phyloP scores from a whole-genome alignment of 2,888 invertebrate species.

The Pelosia muscerda region DNA sequence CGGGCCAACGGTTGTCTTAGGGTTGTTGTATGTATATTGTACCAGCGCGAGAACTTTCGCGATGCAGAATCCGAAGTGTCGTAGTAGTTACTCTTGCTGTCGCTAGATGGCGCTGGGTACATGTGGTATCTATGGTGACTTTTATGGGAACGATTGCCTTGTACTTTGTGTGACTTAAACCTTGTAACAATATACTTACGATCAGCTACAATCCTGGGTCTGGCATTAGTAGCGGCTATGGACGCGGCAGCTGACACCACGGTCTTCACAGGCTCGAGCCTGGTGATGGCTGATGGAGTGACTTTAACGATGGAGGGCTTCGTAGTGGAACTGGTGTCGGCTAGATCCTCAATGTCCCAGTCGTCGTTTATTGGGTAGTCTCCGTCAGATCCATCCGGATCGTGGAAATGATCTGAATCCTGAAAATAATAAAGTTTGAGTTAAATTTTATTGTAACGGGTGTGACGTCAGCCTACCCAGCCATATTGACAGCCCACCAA shows the following conservation, averaged over 20 bases:
- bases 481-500: no score
- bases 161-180: no score
- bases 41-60: no score
- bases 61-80: no score
- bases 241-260: conserved; percentile 70
- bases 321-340: conserved; percentile 57
- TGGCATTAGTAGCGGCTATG: conserved; percentile 75
- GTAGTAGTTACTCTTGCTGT: no score
- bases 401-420: conserved; percentile 39
- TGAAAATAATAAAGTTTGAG: background rate
- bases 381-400: conserved; percentile 52
- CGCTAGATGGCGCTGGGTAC: no score
- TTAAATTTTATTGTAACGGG: no score
- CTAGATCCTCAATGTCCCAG: conserved; percentile 61
- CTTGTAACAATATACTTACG: conserved; percentile 60
- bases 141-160: no score
- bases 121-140: no score
- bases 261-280: conserved; percentile 53
- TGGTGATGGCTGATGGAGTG: conserved; percentile 72
- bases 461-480: no score
- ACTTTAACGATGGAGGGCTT: conserved; percentile 55
- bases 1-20: no score
- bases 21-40: no score
- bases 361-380: conserved; percentile 73
- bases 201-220: conserved; percentile 75